Percentiles rank a stretch among this genome's conserved stretches.
Conservation (phyloP, 2,888 invertebrate species). For the Lysandra coridon region DNA sequence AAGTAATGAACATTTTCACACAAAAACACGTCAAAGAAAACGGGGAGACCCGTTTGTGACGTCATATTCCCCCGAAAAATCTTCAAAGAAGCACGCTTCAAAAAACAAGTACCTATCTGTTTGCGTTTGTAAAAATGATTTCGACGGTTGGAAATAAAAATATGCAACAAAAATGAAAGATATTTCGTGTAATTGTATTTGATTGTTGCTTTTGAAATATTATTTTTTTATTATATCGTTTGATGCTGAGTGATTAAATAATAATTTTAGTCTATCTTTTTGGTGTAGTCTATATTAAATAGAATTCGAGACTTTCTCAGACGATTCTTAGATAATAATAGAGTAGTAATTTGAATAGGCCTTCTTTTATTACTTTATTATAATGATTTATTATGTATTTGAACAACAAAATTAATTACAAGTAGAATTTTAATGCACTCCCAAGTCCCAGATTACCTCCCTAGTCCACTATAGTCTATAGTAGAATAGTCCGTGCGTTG, state of each 20-base stretch:
- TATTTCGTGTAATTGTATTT: background rate
- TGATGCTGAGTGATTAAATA: background rate
- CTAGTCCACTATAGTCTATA: too few relatives aligned
- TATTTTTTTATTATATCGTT: background rate
- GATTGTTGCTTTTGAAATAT: background rate
- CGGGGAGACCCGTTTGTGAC: background rate
- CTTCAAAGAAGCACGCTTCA: conserved; percentile 22
- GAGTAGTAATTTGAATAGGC: too few relatives aligned
- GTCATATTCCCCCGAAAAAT: conserved; percentile 1
- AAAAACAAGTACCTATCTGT: background rate
- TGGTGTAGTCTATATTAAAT: too few relatives aligned
- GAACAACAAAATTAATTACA: too few relatives aligned
- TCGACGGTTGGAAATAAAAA: background rate
- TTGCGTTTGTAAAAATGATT: background rate
- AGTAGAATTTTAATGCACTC: too few relatives aligned
- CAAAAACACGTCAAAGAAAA: conserved; percentile 21
- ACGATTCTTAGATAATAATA: too few relatives aligned
- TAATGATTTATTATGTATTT: too few relatives aligned
- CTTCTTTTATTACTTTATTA: too few relatives aligned
- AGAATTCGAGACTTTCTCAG: too few relatives aligned
- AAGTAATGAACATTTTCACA: background rate
- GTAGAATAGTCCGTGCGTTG: too few relatives aligned
- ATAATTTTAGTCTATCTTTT: background rate
- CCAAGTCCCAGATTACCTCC: too few relatives aligned
- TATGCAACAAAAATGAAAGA: background rate